Evolutionary conservation across 2,888 invertebrate species (phyloP).

Genomic region (Lasioglossum marginatum): DNA sequence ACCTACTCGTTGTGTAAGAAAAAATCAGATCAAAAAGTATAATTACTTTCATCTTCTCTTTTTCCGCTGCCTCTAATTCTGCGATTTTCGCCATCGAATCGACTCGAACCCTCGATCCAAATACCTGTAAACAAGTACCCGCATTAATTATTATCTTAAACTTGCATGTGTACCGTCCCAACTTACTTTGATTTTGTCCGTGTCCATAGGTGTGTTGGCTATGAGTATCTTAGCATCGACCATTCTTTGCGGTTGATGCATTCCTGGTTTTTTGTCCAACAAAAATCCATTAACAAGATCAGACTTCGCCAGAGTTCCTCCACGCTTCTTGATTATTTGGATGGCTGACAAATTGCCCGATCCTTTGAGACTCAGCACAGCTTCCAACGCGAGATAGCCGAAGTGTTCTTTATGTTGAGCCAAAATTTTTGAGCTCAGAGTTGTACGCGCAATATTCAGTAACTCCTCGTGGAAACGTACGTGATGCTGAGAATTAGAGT

Average conservation of each 20-base stretch:
- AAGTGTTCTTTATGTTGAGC: slow-evolving; percentile 99
- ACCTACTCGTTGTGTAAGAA: not conserved
- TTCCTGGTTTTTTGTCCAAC: slow-evolving; percentile 98
- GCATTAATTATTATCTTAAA: not conserved
- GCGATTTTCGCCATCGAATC: slow-evolving; percentile 98
- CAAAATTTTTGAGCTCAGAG: slow-evolving; percentile 98
- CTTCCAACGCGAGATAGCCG: slow-evolving; percentile 97
- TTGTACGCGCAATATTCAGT: slow-evolving; percentile 98
- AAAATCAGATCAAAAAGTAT: not conserved
- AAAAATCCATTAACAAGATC: slow-evolving; percentile 98
- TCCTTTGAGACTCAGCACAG: slow-evolving; percentile 97
- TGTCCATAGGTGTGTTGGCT: slow-evolving; percentile 99
- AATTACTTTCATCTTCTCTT: slow-evolving; percentile 97
- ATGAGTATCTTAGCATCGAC: slow-evolving; percentile 98
- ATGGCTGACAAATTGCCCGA: slow-evolving; percentile 98
- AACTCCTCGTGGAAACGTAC: slow-evolving; percentile 94
- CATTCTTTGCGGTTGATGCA: slow-evolving; percentile 98
- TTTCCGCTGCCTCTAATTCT: slow-evolving; percentile 98
- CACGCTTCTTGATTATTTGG: slow-evolving; percentile 98
- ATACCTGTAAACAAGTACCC: slow-evolving; percentile 85
- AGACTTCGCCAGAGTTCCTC: slow-evolving; percentile 96
- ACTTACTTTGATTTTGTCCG: slow-evolving; percentile 97
- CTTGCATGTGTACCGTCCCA: slow-evolving; percentile 14
- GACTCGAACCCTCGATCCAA: slow-evolving; percentile 97
- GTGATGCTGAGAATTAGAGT: slow-evolving; percentile 89